Evolutionary conservation across 37 sponge, comb jelly and placozoan species (phyloP).

Genomic region (Eunapius fragilis): DNA sequence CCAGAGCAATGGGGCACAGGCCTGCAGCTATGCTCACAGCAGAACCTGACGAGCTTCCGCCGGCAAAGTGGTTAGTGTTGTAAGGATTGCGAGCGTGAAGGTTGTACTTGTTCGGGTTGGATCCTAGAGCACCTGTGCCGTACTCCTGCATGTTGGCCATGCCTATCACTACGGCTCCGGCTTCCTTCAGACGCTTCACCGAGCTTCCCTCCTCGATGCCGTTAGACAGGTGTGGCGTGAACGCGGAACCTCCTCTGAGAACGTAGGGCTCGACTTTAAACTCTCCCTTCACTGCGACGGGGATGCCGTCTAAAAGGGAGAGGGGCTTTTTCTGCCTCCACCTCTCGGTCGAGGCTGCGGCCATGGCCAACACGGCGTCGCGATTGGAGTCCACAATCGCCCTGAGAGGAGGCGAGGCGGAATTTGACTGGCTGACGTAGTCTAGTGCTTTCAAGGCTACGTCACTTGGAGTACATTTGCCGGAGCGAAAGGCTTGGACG

Average conservation of each 20-base stretch:
- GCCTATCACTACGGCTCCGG: slow-evolving; percentile 91
- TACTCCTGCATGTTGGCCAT: slow-evolving; percentile 92
- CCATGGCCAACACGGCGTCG: slow-evolving; percentile 64
- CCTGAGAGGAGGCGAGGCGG: slow-evolving; percentile 64
- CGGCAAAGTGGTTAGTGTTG: slow-evolving; percentile 71
- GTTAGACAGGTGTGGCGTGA: slow-evolving; percentile 13
- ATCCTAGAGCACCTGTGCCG: slow-evolving; percentile 88
- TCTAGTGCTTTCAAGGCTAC: slow-evolving; percentile 52
- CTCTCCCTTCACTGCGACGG: slow-evolving; percentile 87
- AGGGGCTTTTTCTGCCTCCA: slow-evolving; percentile 77
- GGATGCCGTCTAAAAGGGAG: slow-evolving; percentile 86
- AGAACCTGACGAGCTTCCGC: slow-evolving; percentile 91
- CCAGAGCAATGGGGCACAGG: slow-evolving; percentile 83
- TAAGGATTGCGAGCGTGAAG: slow-evolving; percentile 88
- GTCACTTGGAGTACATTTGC: slow-evolving; percentile 44
- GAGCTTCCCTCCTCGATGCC: slow-evolving; percentile 39
- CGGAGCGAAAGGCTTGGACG: slow-evolving; percentile 29
- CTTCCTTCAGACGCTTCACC: slow-evolving; percentile 61
- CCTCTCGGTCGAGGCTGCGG: slow-evolving; percentile 74
- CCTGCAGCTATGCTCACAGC: slow-evolving; percentile 88
- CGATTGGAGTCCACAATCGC: slow-evolving; percentile 63
- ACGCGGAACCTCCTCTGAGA: slow-evolving; percentile 45
- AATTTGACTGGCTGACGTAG: slow-evolving; percentile 54
- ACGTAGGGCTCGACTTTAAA: slow-evolving; percentile 62
- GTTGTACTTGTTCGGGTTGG: slow-evolving; percentile 80